Conservation (phyloP, 2,797 vertebrate species). For the Tympanoctomys barrerae region DNA sequence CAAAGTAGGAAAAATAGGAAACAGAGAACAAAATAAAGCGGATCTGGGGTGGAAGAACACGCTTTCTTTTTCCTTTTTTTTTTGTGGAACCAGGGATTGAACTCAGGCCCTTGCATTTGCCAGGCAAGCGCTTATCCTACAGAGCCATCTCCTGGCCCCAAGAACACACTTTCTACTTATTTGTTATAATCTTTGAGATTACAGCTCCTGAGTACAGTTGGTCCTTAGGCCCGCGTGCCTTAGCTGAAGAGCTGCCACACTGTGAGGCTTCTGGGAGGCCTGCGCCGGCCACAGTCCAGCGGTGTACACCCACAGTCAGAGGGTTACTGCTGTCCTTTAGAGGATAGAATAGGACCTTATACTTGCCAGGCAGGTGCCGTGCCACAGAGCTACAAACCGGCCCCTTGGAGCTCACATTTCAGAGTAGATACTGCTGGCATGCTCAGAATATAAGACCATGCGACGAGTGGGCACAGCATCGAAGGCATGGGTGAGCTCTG, state of each 20-base stretch:
- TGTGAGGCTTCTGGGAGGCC: not conserved
- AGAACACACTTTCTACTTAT: not conserved
- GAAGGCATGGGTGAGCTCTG: not conserved
- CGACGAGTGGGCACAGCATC: not conserved
- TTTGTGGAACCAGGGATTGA: no score
- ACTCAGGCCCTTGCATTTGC: no score
- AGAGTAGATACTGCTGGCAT: not conserved
- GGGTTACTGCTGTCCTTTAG: conserved; percentile 28
- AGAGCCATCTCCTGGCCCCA: no score
- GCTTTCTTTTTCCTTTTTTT: no score
- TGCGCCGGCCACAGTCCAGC: not conserved
- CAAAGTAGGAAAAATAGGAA: conserved; percentile 37
- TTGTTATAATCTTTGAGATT: conserved; percentile 32
- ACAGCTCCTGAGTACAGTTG: not conserved
- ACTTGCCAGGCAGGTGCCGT: no score
- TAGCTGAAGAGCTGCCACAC: not conserved
- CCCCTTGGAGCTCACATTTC: conserved; percentile 32
- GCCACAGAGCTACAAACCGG: no score
- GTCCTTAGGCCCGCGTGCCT: not conserved
- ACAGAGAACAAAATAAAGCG: not conserved
- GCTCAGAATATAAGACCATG: not conserved
- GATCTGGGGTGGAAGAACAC: not conserved
- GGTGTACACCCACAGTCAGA: not conserved
- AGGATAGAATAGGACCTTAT: not conserved
- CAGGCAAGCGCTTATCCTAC: no score